phyloP scores from a whole-genome alignment of 2,888 invertebrate genomes.

The Sialis fuliginosa region DNA sequence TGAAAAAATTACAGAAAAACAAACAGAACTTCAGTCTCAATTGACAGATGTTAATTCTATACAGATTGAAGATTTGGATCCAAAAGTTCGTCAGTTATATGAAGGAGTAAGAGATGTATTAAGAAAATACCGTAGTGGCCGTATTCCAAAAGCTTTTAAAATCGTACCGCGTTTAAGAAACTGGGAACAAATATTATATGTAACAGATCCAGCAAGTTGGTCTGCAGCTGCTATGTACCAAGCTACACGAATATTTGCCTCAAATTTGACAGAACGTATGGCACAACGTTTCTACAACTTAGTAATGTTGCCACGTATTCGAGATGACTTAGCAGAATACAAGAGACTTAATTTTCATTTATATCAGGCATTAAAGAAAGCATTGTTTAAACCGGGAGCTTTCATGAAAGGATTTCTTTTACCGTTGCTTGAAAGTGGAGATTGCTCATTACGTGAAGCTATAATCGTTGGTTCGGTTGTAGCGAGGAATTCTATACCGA shows the following conservation, averaged over 20 bases:
- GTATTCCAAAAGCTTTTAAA: conserved; percentile 96
- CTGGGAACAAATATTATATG: conserved; percentile 83
- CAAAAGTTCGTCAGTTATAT: conserved; percentile 70
- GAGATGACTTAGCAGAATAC: conserved; percentile 91
- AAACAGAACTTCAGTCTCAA: conserved; percentile 73
- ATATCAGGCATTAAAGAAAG: conserved; percentile 82
- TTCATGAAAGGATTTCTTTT: conserved; percentile 83
- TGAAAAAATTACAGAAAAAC: conserved; percentile 85
- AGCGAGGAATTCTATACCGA: conserved; percentile 80
- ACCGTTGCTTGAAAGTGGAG: conserved; percentile 57
- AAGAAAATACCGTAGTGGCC: conserved; percentile 81
- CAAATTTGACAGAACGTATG: conserved; percentile 90
- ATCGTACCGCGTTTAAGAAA: conserved; percentile 79
- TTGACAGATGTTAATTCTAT: conserved; percentile 62
- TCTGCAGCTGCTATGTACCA: conserved; percentile 95
- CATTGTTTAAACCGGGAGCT: conserved; percentile 91
- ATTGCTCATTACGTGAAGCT: conserved; percentile 89
- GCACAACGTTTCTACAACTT: conserved; percentile 89
- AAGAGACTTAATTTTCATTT: conserved; percentile 92
- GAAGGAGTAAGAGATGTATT: conserved; percentile 80
- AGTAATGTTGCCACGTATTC: conserved; percentile 76
- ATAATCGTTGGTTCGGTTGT: conserved; percentile 87
- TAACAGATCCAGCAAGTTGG: conserved; percentile 90
- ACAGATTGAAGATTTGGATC: conserved; percentile 70
- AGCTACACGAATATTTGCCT: conserved; percentile 90